Conservation (phyloP, 1,140 invertebrate species). For the Dendroctonus valens region DNA sequence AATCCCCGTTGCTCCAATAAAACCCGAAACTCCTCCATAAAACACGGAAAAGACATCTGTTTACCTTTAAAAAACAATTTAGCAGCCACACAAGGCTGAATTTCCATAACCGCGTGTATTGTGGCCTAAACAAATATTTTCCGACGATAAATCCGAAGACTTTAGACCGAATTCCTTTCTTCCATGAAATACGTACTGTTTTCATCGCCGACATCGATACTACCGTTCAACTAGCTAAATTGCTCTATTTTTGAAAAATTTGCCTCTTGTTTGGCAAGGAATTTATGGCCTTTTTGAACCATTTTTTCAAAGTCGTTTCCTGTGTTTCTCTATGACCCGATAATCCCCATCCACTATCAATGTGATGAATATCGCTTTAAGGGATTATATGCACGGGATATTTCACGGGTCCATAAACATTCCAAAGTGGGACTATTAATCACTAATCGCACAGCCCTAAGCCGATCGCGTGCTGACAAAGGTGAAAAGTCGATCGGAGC, state of each 20-base stretch:
- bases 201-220: background rate
- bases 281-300: no score
- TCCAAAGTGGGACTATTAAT: conserved; percentile 25
- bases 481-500: conserved; percentile 9
- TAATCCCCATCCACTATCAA: no score
- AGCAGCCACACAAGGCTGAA: conserved; percentile 12
- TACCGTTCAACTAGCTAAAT: no score
- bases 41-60: conserved; percentile 29
- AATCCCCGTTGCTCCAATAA: conserved; percentile 4
- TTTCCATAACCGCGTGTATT: conserved; percentile 19
- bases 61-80: conserved; percentile 27
- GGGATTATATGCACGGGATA: conserved; percentile 17
- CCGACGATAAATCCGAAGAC: conserved; percentile 12
- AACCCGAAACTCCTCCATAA: conserved; percentile 6
- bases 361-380: conserved; percentile 1
- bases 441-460: conserved; percentile 12
- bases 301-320: no score
- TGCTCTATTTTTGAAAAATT: no score
- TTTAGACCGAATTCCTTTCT: background rate
- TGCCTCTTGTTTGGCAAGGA: no score
- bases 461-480: conserved; percentile 14
- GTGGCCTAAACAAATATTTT: conserved; percentile 28
- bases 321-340: no score
- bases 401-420: conserved; percentile 28
- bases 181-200: background rate